phyloP scores from a whole-genome alignment of 2,888 invertebrate genomes.

The Formica aserva region DNA sequence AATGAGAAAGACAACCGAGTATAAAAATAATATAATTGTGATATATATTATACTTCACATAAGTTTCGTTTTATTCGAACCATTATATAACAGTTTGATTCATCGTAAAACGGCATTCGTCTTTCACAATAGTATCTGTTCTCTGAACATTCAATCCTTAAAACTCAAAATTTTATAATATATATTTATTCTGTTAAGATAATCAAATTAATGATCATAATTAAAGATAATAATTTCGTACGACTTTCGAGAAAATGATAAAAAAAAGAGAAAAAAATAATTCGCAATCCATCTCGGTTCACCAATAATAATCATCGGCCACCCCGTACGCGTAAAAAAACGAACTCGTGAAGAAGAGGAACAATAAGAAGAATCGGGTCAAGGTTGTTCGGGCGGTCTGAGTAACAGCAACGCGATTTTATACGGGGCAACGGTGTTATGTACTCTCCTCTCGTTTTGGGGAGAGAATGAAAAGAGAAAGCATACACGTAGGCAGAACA shows the following conservation, averaged over 20 bases:
- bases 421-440: not conserved
- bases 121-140: not conserved
- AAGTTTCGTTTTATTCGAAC: not conserved
- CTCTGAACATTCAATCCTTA: not conserved
- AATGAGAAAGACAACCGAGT: not conserved
- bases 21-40: not conserved
- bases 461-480: constrained; percentile 43
- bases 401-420: constrained; percentile 62
- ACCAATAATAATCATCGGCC: constrained; percentile 57
- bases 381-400: constrained; percentile 72
- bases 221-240: not conserved
- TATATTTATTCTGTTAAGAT: not conserved
- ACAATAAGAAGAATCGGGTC: constrained; percentile 75
- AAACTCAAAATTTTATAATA: not conserved
- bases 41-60: not conserved
- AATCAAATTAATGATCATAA: not conserved
- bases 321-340: constrained; percentile 37
- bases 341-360: constrained; percentile 35
- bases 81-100: not conserved
- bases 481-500: not conserved
- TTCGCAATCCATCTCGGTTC: constrained; percentile 44
- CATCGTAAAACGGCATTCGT: not conserved
- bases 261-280: constrained; percentile 46
- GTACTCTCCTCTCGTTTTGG: not conserved
- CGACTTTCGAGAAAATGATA: constrained; percentile 34